Base-by-base conservation (phyloP, 2,113 vertebrate genomes). In the Hippocampus comes region DNA sequence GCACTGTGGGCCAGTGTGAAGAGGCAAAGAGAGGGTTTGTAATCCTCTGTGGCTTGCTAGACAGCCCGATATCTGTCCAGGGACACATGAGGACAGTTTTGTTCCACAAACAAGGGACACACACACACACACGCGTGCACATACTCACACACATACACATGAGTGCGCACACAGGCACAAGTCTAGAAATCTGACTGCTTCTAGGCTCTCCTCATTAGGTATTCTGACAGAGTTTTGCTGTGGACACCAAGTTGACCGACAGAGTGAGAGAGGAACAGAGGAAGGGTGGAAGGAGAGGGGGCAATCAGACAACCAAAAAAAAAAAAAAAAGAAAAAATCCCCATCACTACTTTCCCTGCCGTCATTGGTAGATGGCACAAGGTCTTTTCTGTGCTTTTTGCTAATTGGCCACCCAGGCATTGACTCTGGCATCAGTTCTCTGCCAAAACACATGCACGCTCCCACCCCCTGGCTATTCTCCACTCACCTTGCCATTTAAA, bases 381-480 rank as follows among this genome's bases (percentile, higher is more conserved):
- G 81, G 78, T 82, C 82, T 86, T 88, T 92, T 91, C 78, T 89
- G 82, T 84, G 74, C 82, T 84, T 85, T 86, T 88, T 84, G 87
- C 89, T 93, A 93, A 93, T 92, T 93, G 93, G 92, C 93, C 91
- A 93, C 93, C 92, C 93, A 93, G 87, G 90, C 86, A 82, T 91
- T 89, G 83, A 88, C 85, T 91, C 78, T 81, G 86, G 83, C 79
- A 23, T 83, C 72, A 82, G 78, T 83, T 86, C 78, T 84, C 76
- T 69, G 79, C 80, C 73, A 68, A 85, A 84, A 87, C 87, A 86
- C 71, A 84, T 85, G 87, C 84, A 84, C 79, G 81, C 82, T 56
- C 49, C 70, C 75, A 74, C 72, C 76, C 75, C 67, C 73, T 59
- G 74, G 83, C 76, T 72, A 73, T 82, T 80, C 68, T 82, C 65